Percentiles rank a stretch among this genome's conserved stretches.
phyloP scores from a whole-genome alignment of 2,797 vertebrate genomes.

The Micropoecilia bifurca region DNA sequence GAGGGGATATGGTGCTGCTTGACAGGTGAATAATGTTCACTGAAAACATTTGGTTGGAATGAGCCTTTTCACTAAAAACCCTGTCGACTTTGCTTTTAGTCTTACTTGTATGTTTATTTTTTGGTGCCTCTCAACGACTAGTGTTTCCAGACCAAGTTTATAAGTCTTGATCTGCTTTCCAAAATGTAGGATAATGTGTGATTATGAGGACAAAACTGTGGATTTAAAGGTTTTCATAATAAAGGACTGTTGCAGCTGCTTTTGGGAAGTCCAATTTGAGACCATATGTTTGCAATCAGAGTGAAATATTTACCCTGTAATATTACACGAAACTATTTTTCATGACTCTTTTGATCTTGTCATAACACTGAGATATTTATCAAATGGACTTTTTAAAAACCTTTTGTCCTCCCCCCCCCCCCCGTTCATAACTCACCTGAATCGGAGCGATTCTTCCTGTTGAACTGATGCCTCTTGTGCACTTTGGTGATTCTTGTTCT shows the following conservation, averaged over 20 bases:
- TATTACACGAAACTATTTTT: constrained; percentile 72
- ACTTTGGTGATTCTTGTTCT: constrained; percentile 87
- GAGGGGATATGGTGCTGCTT: constrained; percentile 69
- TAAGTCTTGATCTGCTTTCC: constrained; percentile 35
- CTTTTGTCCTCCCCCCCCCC: constrained; percentile 25
- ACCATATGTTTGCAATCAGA: constrained; percentile 45
- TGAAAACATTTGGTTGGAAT: constrained; percentile 39
- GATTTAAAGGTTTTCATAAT: constrained; percentile 43
- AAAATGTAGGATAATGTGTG: constrained; percentile 54
- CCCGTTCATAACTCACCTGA: constrained; percentile 53
- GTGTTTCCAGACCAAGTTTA: constrained; percentile 51
- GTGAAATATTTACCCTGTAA: constrained; percentile 64
- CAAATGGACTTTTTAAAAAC: constrained; percentile 45
- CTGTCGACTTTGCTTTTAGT: constrained; percentile 52
- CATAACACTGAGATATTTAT: constrained; percentile 68
- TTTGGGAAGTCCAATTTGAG: constrained; percentile 27
- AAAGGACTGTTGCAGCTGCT: constrained; percentile 29
- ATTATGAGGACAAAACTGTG: constrained; percentile 38
- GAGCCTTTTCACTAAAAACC: constrained; percentile 56
- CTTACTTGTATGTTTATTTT: constrained; percentile 66
- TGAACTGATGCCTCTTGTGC: constrained; percentile 77
- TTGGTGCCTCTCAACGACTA: constrained; percentile 66
- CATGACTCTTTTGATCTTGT: constrained; percentile 69
- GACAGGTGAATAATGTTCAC: constrained; percentile 58
- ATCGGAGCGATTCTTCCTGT: constrained; percentile 62